Evolutionary conservation across 2,888 invertebrate species (phyloP), one percentile per base, ranked within the genome.

Genomic region (Andrena bicolor): DNA sequence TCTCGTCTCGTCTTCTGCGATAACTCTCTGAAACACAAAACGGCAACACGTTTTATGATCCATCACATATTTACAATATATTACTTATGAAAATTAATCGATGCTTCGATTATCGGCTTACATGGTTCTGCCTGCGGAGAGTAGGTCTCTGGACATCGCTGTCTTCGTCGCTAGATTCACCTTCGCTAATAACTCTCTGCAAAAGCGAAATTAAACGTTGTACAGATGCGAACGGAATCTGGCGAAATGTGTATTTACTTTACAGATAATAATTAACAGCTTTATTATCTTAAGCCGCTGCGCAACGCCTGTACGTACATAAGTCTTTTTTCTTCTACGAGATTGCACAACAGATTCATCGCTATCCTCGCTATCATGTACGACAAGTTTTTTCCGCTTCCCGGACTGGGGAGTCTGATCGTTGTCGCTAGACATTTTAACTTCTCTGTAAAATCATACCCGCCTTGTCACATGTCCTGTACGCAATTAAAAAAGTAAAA

Each of bases 131-230:
- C 71, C 90, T 90, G 76, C 88, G 90, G 23, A 82, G 83, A 60
- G 88, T 87, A 66, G 91, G 88, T 75, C 83, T 89, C 72, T 87
- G 89, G 75, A 91, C 72, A 74, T 91, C 91, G 69, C 89, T 88
- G 30, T 91, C 92, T 0, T 92, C 92, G 8, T 92, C 92, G n/a
- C 90, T 93, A 78, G 93, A 94, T n/a, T 93, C 92, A 35, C 94
- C 94, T 71, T 95, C 95, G 86, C 95, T 96, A 82, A 95, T 94
- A 78, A 96, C 93, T 90, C 95, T 95, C 96, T 96, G 93, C 77
- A 95, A 94, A 69, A 20, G 26, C 13, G 32, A 66, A 49, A 64
- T 72, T 69, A 65, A 51, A 60, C 20, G 13, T 73, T 20, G n/a
- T 8, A 35, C 0, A 2, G 49, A 49, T 7, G 4, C 26, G 41